Base-by-base conservation (phyloP, 2,888 invertebrate species). In the Mythimna albipuncta region DNA sequence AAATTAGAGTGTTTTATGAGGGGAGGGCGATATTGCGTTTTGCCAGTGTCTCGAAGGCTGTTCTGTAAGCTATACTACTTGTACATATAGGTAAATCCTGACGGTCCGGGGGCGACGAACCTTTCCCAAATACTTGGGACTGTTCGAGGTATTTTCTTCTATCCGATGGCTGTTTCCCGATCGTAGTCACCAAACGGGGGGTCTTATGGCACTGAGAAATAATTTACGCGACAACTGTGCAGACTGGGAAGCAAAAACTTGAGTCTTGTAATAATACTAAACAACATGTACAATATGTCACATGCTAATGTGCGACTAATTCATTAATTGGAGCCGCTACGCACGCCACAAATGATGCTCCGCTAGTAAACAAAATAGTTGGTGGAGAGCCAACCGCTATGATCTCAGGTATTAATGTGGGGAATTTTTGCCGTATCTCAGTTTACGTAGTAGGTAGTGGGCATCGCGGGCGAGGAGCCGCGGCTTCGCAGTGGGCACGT, bases 1-100 rank as follows among this genome's bases (percentile, higher is more conserved):
- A 96, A 96, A 96, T 96, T 96, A 95, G 96, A 96, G 95, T 95
- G 95, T 96, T 96, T 96, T 96, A 96, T 96, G 94, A 95, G 94
- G 94, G 94, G 93, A 93, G 94, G 93, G 94, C 94, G 94, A 95
- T 96, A 96, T 96, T 96, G 94, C 95, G 95, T 95, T 95, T 93
- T 94, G 93, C 94, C 94, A 93, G 93, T 94, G 93, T 93, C 94
- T 94, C 91, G 89, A 91, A 94, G 91, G 91, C 91, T 92, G 90
- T 93, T 93, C 89, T 87, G 92, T 92, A 91, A 93, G 93, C 92
- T 93, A 93, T 93, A 93, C 84, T 93, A 93, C 84, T 81, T 82
- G 79, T 83, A 86, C 90, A 90, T 91, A 90, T 91, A 91, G 91
- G 91, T 91, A 92, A 92, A 92, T 92, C 91, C 88, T 88, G 86